Evolutionary conservation across 2,888 invertebrate species (phyloP).

Genomic region (Cryptus armator): DNA sequence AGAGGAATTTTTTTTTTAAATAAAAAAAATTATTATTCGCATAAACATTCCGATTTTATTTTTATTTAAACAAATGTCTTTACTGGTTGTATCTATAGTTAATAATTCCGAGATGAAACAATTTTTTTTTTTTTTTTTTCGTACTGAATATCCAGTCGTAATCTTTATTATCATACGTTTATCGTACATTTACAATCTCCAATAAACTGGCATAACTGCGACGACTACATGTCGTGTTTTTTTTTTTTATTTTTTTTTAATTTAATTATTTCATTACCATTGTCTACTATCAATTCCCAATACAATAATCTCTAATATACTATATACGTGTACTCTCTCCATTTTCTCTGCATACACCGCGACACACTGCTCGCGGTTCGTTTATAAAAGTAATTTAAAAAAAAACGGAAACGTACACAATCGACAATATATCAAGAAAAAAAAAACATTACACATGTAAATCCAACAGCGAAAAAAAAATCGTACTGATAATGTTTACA

Average conservation of each 20-base stretch:
- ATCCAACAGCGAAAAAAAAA: constrained; percentile 3
- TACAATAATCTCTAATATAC: constrained; percentile 51
- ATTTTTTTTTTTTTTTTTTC: neutral
- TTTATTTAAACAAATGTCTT: too few species aligned
- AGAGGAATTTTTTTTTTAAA: neutral
- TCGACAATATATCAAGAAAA: constrained; percentile 34
- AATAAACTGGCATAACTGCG: constrained; percentile 79
- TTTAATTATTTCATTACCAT: constrained; percentile 9
- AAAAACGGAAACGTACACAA: constrained; percentile 34
- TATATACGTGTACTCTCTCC: constrained; percentile 41
- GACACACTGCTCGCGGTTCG: constrained; percentile 19
- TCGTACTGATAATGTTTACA: constrained; percentile 13
- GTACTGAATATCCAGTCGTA: constrained; percentile 31
- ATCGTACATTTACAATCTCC: constrained; percentile 75
- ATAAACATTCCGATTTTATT: too few species aligned
- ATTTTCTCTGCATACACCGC: constrained; percentile 38
- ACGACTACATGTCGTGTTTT: neutral
- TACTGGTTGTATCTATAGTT: too few species aligned
- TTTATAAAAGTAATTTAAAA: constrained; percentile 32
- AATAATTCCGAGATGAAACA: too few species aligned
- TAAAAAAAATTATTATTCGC: neutral
- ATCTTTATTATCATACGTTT: constrained; percentile 75
- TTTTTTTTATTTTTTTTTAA: constrained; percentile 12
- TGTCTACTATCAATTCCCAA: constrained; percentile 56
- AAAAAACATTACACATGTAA: constrained; percentile 13